Percentiles rank a stretch among this genome's conserved stretches.
phyloP scores from a whole-genome alignment of 2,113 vertebrate species.

The Platichthys stellatus region DNA sequence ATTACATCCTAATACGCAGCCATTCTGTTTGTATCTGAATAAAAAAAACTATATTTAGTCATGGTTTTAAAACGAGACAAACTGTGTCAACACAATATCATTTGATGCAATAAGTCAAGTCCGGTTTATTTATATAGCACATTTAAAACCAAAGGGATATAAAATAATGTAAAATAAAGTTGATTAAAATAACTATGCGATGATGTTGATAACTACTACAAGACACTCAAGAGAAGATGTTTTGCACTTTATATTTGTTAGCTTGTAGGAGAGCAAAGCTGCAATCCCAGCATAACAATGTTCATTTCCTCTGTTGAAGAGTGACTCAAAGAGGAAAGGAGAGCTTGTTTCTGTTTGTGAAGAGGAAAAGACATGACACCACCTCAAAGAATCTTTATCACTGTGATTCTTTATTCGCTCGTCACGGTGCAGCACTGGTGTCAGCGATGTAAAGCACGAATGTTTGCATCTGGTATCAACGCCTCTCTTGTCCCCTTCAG shows the following conservation, averaged over 20 bases:
- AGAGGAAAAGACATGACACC: background rate
- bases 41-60: background rate
- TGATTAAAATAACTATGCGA: too few relatives aligned
- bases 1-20: background rate
- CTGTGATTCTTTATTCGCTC: slow-evolving; percentile 15
- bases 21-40: background rate
- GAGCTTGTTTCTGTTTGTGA: background rate
- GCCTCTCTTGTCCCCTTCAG: slow-evolving; percentile 1
- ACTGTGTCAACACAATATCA: background rate
- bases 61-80: background rate
- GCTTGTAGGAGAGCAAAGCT: background rate
- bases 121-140: background rate
- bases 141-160: background rate
- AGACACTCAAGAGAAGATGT: background rate
- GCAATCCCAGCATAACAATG: background rate
- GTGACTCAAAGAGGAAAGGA: background rate
- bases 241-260: background rate
- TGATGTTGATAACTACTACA: too few relatives aligned
- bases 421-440: background rate
- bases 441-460: slow-evolving; percentile 11
- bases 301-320: background rate
- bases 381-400: slow-evolving; percentile 3
- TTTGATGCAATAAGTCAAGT: background rate
- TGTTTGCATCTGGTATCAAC: slow-evolving; percentile 23
- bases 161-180: background rate